phyloP scores from a whole-genome alignment of 2,797 vertebrate species.

The Cynopterus sphinx region DNA sequence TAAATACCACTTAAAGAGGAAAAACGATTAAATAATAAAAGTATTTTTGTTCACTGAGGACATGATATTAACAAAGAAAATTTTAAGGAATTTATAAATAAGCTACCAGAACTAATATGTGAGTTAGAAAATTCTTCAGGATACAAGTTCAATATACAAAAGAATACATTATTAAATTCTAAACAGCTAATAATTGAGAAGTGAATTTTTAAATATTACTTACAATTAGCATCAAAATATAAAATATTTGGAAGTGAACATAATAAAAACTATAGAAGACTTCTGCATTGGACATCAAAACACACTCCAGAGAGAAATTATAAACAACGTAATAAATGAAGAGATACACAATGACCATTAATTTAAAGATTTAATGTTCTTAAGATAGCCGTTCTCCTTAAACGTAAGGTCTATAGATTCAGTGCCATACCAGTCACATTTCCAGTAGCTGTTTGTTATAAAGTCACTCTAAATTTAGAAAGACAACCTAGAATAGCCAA shows the following conservation, averaged over 20 bases:
- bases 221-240: neutral
- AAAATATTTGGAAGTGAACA: neutral
- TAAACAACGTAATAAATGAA: neutral
- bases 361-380: constrained; percentile 13
- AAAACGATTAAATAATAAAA: neutral
- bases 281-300: neutral
- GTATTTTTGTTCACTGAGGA: neutral
- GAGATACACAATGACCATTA: neutral
- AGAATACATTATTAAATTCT: neutral
- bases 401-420: neutral
- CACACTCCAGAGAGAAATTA: neutral
- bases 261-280: neutral
- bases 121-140: neutral
- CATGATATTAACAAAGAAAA: neutral
- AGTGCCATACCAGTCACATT: neutral
- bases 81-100: neutral
- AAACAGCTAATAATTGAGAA: neutral
- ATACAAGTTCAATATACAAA: neutral
- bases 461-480: neutral
- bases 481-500: neutral
- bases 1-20: neutral
- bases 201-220: neutral
- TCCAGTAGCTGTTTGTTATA: neutral
- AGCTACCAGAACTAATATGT: neutral
- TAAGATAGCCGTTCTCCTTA: neutral